Percentiles rank a stretch among this genome's conserved stretches.
Conservation (phyloP, 1,140 invertebrate species). For the Hylyphantes graminicola region DNA sequence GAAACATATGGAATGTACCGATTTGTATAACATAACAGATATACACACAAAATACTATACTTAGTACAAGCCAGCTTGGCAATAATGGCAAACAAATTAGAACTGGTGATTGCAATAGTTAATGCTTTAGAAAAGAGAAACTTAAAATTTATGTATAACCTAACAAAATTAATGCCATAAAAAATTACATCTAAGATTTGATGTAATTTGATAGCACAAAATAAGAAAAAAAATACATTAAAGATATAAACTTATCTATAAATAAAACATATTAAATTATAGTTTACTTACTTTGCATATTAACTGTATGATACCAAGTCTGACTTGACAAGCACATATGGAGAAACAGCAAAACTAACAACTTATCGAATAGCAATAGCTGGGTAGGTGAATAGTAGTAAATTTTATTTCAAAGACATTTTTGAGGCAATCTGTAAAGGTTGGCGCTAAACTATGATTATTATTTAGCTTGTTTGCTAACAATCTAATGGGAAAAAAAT, state of each 20-base stretch:
- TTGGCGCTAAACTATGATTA: slow-evolving; percentile 13
- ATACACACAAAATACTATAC: slow-evolving; percentile 52
- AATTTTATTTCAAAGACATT: slow-evolving; percentile 1
- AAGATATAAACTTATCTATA: no score
- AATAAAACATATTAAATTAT: no score
- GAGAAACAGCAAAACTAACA: slow-evolving; percentile 47
- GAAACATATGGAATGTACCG: slow-evolving; percentile 60
- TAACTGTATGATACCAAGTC: no score
- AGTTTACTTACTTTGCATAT: no score
- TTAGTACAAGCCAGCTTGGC: neutral
- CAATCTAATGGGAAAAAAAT: slow-evolving; percentile 35
- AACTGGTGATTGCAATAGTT: neutral
- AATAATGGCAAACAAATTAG: neutral
- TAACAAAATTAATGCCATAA: no score
- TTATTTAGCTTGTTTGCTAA: neutral
- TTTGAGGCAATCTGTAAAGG: slow-evolving; percentile 43
- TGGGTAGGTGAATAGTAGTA: slow-evolving; percentile 21
- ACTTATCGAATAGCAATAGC: slow-evolving; percentile 34
- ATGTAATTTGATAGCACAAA: no score
- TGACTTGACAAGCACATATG: no score
- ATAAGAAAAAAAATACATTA: no score
- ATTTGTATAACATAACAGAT: slow-evolving; percentile 54
- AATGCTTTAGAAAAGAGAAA: no score
- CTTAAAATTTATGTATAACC: no score
- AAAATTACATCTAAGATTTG: no score